Percentiles rank a stretch among this genome's conserved stretches.
phyloP scores from a whole-genome alignment of 2,888 invertebrate genomes.

The Drosophila stalkeri region DNA sequence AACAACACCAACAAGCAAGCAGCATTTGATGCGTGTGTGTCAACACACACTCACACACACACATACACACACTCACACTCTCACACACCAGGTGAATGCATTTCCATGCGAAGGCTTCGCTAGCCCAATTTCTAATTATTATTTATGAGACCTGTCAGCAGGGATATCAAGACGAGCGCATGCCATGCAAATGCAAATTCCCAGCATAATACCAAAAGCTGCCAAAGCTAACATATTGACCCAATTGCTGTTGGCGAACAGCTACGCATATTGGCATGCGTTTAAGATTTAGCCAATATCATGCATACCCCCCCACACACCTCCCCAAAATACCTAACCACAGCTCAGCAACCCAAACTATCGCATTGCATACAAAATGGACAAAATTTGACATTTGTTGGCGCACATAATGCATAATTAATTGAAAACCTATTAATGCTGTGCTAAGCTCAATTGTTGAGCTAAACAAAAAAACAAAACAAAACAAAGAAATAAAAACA shows the following conservation, averaged over 20 bases:
- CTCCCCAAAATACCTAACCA: not conserved
- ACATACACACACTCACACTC: conserved; percentile 2
- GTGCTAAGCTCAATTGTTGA: not conserved
- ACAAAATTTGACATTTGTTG: conserved; percentile 4
- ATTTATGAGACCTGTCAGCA: conserved; percentile 63
- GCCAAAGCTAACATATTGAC: conserved; percentile 24
- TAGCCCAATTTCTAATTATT: conserved; percentile 63
- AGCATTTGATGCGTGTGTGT: conserved; percentile 41
- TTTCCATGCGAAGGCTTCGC: conserved; percentile 53
- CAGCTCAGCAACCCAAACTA: not conserved
- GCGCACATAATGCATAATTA: conserved; percentile 9
- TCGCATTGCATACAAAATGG: not conserved
- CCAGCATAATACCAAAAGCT: conserved; percentile 9
- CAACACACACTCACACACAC: conserved; percentile 24
- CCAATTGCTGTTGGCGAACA: not conserved
- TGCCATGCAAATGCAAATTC: conserved; percentile 21
- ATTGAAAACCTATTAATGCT: conserved; percentile 6
- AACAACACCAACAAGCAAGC: not conserved
- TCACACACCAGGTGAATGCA: conserved; percentile 42
- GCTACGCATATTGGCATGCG: not conserved
- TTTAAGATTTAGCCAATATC: not conserved
- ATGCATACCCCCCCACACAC: not conserved
- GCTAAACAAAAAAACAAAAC: not conserved
- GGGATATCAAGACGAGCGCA: conserved; percentile 27
- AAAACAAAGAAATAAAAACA: no score